Evolutionary conservation across 2,797 vertebrate genomes (phyloP).

Genomic region (Ateles fusciceps): DNA sequence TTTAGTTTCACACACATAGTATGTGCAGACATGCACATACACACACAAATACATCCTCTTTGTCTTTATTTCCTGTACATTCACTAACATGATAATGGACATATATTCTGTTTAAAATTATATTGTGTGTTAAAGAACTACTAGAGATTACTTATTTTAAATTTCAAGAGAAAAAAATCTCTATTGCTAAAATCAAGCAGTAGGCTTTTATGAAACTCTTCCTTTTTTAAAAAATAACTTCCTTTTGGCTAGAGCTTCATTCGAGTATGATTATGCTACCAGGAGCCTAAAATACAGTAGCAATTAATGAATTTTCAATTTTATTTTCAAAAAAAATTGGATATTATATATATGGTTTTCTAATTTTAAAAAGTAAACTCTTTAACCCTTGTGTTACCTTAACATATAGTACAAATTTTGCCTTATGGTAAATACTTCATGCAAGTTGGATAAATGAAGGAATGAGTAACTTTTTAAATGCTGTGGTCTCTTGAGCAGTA

Average conservation of each 20-base stretch:
- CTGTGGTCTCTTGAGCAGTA: neutral
- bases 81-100: neutral
- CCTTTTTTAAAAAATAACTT: neutral
- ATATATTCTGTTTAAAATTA: neutral
- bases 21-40: neutral
- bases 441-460: neutral
- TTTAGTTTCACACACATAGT: neutral
- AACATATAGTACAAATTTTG: neutral
- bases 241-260: neutral
- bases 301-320: neutral
- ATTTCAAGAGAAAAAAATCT: neutral
- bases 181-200: neutral
- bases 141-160: neutral
- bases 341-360: neutral
- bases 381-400: neutral
- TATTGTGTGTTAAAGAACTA: neutral
- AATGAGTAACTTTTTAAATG: neutral
- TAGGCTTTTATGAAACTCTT: neutral
- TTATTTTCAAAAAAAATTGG: neutral
- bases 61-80: neutral
- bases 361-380: neutral
- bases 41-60: neutral
- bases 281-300: neutral
- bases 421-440: neutral
- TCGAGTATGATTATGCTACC: neutral